Percentiles rank a stretch among this genome's conserved stretches.
Evolutionary conservation across 2,888 invertebrate genomes (phyloP).

Genomic region (Lagria hirta): DNA sequence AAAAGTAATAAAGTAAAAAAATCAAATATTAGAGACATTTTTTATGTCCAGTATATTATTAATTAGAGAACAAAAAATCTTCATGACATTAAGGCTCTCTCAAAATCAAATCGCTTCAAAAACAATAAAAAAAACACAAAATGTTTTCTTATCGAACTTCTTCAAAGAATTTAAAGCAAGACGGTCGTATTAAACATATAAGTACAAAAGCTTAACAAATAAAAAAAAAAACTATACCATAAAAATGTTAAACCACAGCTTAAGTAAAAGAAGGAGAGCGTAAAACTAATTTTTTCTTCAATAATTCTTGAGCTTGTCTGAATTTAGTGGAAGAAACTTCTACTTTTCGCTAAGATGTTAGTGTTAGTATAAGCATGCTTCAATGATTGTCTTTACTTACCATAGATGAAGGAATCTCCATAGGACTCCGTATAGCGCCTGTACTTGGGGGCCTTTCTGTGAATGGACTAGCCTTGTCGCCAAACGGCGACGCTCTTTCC

Average conservation of each 20-base stretch:
- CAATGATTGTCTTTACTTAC: conserved; percentile 36
- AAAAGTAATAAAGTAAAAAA: no score
- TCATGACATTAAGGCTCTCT: no score
- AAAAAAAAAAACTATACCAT: conserved; percentile 19
- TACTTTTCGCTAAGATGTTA: background rate
- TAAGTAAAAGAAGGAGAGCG: conserved; percentile 14
- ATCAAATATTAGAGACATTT: no score
- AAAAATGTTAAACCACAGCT: conserved; percentile 6
- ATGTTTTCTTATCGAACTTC: no score
- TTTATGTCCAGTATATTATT: no score
- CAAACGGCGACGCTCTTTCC: conserved; percentile 56
- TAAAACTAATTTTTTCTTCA: conserved; percentile 7
- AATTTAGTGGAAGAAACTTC: conserved; percentile 7
- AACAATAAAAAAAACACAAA: conserved; percentile 9
- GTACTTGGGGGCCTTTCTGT: conserved; percentile 45
- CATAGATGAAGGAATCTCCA: conserved; percentile 51
- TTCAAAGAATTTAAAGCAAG: no score
- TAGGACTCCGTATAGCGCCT: conserved; percentile 44
- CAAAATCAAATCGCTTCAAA: background rate
- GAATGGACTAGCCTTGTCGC: conserved; percentile 40
- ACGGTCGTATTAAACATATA: no score
- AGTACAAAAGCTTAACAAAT: conserved; percentile 7
- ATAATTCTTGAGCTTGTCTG: conserved; percentile 5
- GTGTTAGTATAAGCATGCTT: background rate
- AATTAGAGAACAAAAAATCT: no score